Percentiles rank a stretch among this genome's conserved stretches.
Conservation (phyloP, 2,797 vertebrate species). For the Peromyscus aztecus region DNA sequence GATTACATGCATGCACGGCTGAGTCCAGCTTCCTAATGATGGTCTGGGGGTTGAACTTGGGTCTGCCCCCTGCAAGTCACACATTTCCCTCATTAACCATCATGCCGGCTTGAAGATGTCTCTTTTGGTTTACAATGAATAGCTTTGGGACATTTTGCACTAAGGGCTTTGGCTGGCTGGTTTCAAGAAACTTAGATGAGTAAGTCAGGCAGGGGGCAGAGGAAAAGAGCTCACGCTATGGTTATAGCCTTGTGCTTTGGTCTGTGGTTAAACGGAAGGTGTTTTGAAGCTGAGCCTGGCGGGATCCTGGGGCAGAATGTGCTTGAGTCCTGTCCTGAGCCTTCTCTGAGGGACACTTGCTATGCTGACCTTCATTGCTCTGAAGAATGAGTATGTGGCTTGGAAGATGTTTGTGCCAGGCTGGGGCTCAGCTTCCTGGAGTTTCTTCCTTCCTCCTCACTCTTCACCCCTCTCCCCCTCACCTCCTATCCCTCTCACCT, state of each 20-base stretch:
- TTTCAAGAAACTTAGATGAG: not conserved
- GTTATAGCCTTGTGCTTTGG: not conserved
- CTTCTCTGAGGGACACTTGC: not conserved
- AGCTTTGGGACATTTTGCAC: not conserved
- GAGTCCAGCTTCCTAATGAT: not conserved
- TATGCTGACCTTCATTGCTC: accelerated
- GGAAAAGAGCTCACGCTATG: not conserved
- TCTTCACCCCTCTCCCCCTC: not conserved
- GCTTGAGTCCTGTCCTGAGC: not conserved
- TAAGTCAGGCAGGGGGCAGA: not conserved
- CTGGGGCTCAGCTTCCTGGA: not conserved
- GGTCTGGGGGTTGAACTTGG: too few species aligned
- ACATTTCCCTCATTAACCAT: not conserved
- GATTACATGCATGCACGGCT: too few species aligned
- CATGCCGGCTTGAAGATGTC: not conserved
- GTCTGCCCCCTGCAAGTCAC: not conserved
- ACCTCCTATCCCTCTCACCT: not conserved
- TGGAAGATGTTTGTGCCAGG: not conserved
- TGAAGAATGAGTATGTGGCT: not conserved
- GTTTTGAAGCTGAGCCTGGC: not conserved
- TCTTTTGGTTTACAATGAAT: not conserved
- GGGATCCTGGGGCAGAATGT: not conserved
- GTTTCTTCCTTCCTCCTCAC: not conserved
- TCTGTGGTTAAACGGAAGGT: not conserved
- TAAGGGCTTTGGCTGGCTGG: not conserved